Percentiles rank a stretch among this genome's conserved stretches.
Conservation (phyloP, 2,797 vertebrate species). For the Hippoglossus hippoglossus region DNA sequence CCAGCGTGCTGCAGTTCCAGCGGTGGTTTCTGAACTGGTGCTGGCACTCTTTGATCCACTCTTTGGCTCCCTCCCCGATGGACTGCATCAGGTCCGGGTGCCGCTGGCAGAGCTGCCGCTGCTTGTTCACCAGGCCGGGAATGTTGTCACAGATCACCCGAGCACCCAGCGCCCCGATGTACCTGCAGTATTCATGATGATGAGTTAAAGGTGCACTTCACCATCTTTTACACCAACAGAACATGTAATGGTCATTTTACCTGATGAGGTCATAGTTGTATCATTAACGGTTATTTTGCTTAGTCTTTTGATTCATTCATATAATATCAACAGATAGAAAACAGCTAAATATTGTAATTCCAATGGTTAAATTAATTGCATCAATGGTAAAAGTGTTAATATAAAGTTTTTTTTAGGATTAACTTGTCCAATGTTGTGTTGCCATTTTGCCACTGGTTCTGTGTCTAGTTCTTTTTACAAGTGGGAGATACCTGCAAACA, state of each 20-base stretch:
- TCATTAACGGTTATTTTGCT: neutral
- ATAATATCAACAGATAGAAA: neutral
- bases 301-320: neutral
- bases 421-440: too few relatives aligned
- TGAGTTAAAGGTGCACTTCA: neutral
- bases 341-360: neutral
- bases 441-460: too few relatives aligned
- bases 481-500: too few relatives aligned
- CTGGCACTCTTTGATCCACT: slow-evolving; percentile 98
- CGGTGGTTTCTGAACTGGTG: slow-evolving; percentile 97
- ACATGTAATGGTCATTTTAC: neutral
- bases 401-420: too few relatives aligned
- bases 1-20: slow-evolving; percentile 99
- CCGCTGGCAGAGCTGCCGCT: slow-evolving; percentile 95
- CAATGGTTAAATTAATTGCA: too few relatives aligned
- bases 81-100: slow-evolving; percentile 99
- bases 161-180: slow-evolving; percentile 95
- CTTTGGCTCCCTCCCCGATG: slow-evolving; percentile 94
- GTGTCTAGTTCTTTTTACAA: too few relatives aligned
- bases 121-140: slow-evolving; percentile 96
- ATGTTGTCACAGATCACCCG: slow-evolving; percentile 98
- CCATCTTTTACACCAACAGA: neutral
- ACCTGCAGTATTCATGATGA: slow-evolving; percentile 81
- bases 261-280: neutral
- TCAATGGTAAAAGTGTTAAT: too few relatives aligned